These are phyloP conservation scores for Brachionus calyciflorus DNA, from an alignment of 1,140 invertebrate species.

Conservation along the genomic window DNA sequence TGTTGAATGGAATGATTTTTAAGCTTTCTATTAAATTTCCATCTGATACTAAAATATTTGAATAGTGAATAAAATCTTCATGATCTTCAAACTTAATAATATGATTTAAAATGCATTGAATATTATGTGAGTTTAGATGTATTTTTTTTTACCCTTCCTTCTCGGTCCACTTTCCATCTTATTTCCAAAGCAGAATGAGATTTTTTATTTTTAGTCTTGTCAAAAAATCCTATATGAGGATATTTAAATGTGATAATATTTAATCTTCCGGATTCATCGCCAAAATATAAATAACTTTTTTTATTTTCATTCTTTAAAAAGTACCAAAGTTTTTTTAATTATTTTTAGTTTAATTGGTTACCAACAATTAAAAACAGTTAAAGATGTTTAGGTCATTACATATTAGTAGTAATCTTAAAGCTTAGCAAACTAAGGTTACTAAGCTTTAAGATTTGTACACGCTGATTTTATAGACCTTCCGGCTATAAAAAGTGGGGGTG, in stretches of 20 bases:
- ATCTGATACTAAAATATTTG: slow-evolving; percentile 50
- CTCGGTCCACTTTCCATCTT: slow-evolving; percentile 54
- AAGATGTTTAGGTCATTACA: too few relatives aligned
- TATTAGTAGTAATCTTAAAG: too few relatives aligned
- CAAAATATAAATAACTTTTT: slow-evolving; percentile 54
- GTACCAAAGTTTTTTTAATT: slow-evolving; percentile 10
- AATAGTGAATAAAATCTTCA: slow-evolving; percentile 51
- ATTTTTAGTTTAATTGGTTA: background rate
- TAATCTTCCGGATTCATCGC: slow-evolving; percentile 56
- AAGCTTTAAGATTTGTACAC: too few relatives aligned
- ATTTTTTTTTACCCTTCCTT: slow-evolving; percentile 51
- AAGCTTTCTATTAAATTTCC: slow-evolving; percentile 56
- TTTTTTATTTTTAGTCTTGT: slow-evolving; percentile 55
- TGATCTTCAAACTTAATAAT: slow-evolving; percentile 50
- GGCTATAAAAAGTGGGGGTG: too few relatives aligned
- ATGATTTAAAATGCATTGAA: background rate
- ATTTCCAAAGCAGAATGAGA: slow-evolving; percentile 38
- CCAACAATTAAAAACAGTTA: too few relatives aligned
- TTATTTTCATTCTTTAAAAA: slow-evolving; percentile 49
- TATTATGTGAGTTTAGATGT: too few relatives aligned
- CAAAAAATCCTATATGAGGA: slow-evolving; percentile 57
- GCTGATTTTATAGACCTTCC: too few relatives aligned
- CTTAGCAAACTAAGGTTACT: too few relatives aligned
- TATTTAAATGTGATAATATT: slow-evolving; percentile 56
- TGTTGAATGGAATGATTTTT: slow-evolving; percentile 56